phyloP scores from a whole-genome alignment of 2,113 vertebrate genomes.

The Potamarius usumacintae region DNA sequence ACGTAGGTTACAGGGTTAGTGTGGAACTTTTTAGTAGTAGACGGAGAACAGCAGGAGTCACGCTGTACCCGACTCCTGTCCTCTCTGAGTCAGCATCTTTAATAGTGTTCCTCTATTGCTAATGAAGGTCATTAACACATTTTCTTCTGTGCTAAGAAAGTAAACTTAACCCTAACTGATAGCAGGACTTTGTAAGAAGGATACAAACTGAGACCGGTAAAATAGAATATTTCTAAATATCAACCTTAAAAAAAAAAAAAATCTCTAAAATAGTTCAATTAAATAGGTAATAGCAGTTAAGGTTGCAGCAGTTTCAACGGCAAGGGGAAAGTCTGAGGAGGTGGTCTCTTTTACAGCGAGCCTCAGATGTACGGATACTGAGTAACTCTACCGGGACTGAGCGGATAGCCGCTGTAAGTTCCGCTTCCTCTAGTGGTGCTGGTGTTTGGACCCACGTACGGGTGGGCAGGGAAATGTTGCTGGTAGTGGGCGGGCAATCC shows the following conservation, averaged over 20 bases:
- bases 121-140: conserved; percentile 41
- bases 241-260: conserved; percentile 51
- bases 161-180: conserved; percentile 35
- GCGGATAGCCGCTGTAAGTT: conserved; percentile 93
- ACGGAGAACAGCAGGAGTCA: not conserved
- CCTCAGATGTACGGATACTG: conserved; percentile 95
- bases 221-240: conserved; percentile 64
- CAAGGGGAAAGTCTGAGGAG: conserved; percentile 30
- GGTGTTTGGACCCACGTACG: conserved; percentile 83
- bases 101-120: conserved; percentile 53
- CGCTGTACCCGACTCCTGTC: conserved; percentile 26
- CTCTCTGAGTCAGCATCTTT: conserved; percentile 49
- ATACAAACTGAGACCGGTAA: conserved; percentile 52
- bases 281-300: conserved; percentile 59
- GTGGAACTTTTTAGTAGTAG: conserved; percentile 44
- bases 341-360: conserved; percentile 40
- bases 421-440: conserved; percentile 90
- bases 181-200: conserved; percentile 31
- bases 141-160: conserved; percentile 42
- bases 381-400: conserved; percentile 93
- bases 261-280: conserved; percentile 61
- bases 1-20: conserved; percentile 44
- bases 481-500: conserved; percentile 91
- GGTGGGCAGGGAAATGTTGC: conserved; percentile 90
- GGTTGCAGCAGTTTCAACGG: conserved; percentile 64